These are phyloP conservation scores for Paedocypris micromegethes DNA, from an alignment of 2,797 vertebrate genomes.

Conservation along the genomic window DNA sequence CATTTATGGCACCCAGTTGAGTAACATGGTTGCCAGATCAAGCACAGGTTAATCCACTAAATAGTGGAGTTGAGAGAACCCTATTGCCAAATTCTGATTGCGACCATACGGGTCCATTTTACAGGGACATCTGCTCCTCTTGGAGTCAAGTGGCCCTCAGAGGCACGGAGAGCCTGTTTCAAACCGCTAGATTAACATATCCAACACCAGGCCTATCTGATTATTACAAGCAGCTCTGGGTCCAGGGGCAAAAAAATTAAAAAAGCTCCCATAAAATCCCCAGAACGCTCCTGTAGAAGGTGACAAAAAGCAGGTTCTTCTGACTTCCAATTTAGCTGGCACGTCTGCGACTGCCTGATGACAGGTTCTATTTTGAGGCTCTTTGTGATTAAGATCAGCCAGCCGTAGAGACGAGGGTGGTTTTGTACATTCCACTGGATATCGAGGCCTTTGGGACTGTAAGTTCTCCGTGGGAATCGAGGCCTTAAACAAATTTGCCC, in stretches of 20 bases:
- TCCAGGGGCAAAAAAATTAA: slow-evolving; percentile 29
- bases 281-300: slow-evolving; percentile 25
- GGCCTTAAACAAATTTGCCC: slow-evolving; percentile 12
- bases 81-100: slow-evolving; percentile 68
- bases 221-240: slow-evolving; percentile 36
- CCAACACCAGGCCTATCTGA: slow-evolving; percentile 39
- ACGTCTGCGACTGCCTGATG: neutral
- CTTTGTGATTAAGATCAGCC: neutral
- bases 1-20: slow-evolving; percentile 29
- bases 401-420: neutral
- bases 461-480: slow-evolving; percentile 2
- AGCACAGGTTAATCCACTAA: slow-evolving; percentile 73
- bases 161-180: slow-evolving; percentile 56
- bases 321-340: slow-evolving; percentile 14
- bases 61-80: slow-evolving; percentile 64
- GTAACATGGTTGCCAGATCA: slow-evolving; percentile 55
- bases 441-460: slow-evolving; percentile 2
- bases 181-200: slow-evolving; percentile 49
- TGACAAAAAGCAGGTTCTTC: slow-evolving; percentile 20
- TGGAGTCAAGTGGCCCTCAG: slow-evolving; percentile 64
- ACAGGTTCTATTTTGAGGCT: slow-evolving; percentile 18
- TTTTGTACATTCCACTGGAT: slow-evolving; percentile 1
- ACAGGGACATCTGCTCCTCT: slow-evolving; percentile 74
- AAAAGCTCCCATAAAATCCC: slow-evolving; percentile 19
- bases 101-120: slow-evolving; percentile 73